Evolutionary conservation across 2,113 vertebrate genomes (phyloP).

Genomic region (Otis tarda): DNA sequence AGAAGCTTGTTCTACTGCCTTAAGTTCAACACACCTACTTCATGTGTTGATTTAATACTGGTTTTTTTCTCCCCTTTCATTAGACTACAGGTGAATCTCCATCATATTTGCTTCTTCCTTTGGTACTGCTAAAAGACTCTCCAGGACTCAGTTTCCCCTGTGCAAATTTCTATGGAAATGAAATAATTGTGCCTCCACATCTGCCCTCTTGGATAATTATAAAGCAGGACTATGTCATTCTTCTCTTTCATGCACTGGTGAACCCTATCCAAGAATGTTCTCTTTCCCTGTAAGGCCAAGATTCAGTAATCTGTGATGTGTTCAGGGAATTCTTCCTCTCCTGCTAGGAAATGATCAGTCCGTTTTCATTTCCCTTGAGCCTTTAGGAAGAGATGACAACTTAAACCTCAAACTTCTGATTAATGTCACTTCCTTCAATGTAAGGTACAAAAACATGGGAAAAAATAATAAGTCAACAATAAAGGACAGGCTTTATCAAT

Average conservation of each 20-base stretch:
- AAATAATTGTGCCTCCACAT: background rate
- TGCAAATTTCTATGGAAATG: background rate
- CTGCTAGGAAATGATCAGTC: conserved; percentile 14
- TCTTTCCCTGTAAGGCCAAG: background rate
- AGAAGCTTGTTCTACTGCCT: background rate
- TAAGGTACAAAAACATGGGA: background rate
- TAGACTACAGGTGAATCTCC: background rate
- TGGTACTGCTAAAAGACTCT: background rate
- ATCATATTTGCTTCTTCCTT: background rate
- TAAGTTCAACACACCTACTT: background rate
- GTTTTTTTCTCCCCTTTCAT: rapidly evolving
- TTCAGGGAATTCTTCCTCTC: background rate
- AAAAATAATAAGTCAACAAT: background rate
- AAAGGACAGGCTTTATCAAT: conserved; percentile 6
- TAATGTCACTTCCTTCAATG: background rate
- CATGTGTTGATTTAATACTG: background rate
- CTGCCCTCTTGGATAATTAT: background rate
- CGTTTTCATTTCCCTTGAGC: conserved; percentile 29
- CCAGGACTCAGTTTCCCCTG: background rate
- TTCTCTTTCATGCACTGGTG: background rate
- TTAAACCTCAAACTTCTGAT: conserved; percentile 37
- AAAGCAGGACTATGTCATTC: background rate
- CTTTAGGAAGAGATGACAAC: background rate
- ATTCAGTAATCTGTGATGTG: background rate
- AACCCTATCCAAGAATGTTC: background rate